Evolutionary conservation across 2,113 vertebrate species (phyloP).

Genomic region (Campylomormyrus numenius): DNA sequence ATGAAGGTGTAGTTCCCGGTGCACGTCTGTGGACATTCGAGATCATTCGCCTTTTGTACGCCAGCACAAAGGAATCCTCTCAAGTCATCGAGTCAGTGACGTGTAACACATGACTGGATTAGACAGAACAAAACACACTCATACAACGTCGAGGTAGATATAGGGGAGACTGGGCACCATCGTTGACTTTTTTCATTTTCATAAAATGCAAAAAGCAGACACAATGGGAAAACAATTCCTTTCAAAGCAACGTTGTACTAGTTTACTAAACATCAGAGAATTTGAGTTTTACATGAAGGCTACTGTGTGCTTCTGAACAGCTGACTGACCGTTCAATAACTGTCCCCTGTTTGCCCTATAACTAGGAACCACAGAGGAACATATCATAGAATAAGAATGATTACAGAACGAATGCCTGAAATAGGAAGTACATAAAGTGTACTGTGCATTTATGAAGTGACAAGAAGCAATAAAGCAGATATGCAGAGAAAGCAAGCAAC

Average conservation of each 20-base stretch:
- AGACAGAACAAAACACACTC: background rate
- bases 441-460: background rate
- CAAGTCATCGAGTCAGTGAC: background rate
- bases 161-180: background rate
- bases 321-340: background rate
- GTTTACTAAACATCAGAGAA: background rate
- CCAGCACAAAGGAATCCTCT: background rate
- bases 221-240: background rate
- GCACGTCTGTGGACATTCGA: conserved; percentile 67
- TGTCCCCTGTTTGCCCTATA: background rate
- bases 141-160: background rate
- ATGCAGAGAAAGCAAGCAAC: background rate
- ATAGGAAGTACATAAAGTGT: background rate
- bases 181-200: background rate
- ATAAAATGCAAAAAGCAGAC: background rate
- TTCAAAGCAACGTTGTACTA: background rate
- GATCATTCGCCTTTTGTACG: background rate
- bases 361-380: background rate
- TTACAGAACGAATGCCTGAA: background rate
- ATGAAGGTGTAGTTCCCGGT: conserved; percentile 94
- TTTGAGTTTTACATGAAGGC: background rate
- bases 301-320: background rate
- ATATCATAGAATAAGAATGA: background rate
- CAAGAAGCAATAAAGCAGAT: background rate
- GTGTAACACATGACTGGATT: background rate